phyloP scores from a whole-genome alignment of 2,797 vertebrate species.

The Lagorchestes hirsutus region DNA sequence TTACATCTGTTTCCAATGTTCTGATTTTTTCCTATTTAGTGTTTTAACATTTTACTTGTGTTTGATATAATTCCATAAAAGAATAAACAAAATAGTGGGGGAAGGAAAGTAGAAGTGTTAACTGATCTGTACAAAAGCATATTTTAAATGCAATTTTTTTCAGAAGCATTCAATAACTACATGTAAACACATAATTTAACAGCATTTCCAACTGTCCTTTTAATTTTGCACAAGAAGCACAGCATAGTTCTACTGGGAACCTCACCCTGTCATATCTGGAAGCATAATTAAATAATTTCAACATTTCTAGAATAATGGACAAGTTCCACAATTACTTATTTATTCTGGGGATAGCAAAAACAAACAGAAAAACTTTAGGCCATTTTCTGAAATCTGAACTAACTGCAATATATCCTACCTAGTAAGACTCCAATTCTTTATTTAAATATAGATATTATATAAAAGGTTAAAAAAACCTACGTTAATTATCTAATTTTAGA shows the following conservation, averaged over 20 bases:
- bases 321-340: constrained; percentile 10
- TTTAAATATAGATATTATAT: background rate
- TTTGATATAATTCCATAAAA: background rate
- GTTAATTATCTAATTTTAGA: background rate
- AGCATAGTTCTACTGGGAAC: background rate
- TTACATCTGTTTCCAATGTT: background rate
- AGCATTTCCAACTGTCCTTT: constrained; percentile 8
- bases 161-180: background rate
- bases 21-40: background rate
- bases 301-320: background rate
- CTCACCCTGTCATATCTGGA: constrained; percentile 1
- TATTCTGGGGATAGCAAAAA: background rate
- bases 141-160: background rate
- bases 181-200: background rate
- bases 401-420: background rate
- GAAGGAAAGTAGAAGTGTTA: background rate
- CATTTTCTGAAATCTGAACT: constrained; percentile 1
- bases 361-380: background rate
- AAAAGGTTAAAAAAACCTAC: background rate
- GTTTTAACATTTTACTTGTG: background rate
- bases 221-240: constrained; percentile 10
- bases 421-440: background rate
- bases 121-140: background rate
- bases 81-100: background rate
- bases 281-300: constrained; percentile 20